Percentiles rank a stretch among this genome's conserved stretches.
phyloP scores from a whole-genome alignment of 2,888 invertebrate species.

The Agonopterix heracliana region DNA sequence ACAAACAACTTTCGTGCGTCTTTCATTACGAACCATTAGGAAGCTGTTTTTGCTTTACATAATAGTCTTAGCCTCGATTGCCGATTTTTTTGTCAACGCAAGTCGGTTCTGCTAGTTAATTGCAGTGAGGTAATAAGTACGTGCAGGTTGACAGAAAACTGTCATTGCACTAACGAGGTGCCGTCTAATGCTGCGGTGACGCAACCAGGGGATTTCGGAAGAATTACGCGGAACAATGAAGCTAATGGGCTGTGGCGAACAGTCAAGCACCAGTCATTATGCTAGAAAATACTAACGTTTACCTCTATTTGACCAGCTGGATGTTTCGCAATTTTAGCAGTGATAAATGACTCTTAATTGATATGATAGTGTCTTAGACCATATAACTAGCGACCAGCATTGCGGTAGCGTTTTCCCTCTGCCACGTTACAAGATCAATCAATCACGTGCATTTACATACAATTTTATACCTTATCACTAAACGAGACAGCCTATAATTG shows the following conservation, averaged over 20 bases:
- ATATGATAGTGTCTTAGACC: too few species aligned
- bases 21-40: slow-evolving; percentile 2
- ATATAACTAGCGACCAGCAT: too few species aligned
- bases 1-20: slow-evolving; percentile 1
- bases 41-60: slow-evolving; percentile 7
- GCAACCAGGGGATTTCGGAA: slow-evolving; percentile 55
- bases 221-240: slow-evolving; percentile 54
- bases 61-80: slow-evolving; percentile 7
- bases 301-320: slow-evolving; percentile 14
- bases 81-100: slow-evolving; percentile 13
- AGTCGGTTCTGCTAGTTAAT: slow-evolving; percentile 37
- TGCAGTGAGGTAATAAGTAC: slow-evolving; percentile 43
- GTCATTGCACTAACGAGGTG: slow-evolving; percentile 40
- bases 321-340: slow-evolving; percentile 3
- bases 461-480: too few species aligned
- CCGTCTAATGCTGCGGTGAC: slow-evolving; percentile 36
- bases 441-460: too few species aligned
- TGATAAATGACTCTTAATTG: too few species aligned
- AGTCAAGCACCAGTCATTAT: slow-evolving; percentile 19
- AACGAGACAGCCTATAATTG: too few species aligned
- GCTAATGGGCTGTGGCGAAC: slow-evolving; percentile 52
- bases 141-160: slow-evolving; percentile 28
- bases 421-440: too few species aligned
- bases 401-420: too few species aligned
- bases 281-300: slow-evolving; percentile 6